These are phyloP conservation scores for Zhuqinia jingwanae DNA, from an alignment of 2,888 invertebrate genomes.

Conservation along the genomic window DNA sequence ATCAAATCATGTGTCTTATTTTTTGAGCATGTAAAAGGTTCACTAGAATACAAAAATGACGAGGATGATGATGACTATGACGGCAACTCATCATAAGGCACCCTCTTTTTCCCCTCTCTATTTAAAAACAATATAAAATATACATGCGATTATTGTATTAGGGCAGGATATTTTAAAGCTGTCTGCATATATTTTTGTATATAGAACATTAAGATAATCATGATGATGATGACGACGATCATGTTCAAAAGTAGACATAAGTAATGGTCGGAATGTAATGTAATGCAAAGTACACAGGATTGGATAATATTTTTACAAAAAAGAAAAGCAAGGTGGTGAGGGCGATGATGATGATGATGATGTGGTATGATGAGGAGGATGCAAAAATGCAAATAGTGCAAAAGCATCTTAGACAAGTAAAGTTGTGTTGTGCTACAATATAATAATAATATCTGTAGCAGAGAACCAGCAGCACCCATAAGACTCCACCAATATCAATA, in stretches of 20 bases:
- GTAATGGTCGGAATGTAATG: constrained; percentile 16
- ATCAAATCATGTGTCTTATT: constrained; percentile 22
- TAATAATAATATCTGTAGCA: too few relatives aligned
- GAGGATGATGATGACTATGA: constrained; percentile 38
- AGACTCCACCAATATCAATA: constrained; percentile 22
- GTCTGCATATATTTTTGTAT: neutral
- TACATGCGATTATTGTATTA: constrained; percentile 18
- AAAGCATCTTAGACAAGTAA: neutral
- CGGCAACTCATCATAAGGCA: neutral
- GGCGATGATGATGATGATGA: neutral
- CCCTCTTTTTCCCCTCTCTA: too few relatives aligned
- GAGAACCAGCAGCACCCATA: too few relatives aligned
- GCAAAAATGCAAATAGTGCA: constrained; percentile 41
- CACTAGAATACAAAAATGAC: neutral
- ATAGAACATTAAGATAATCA: constrained; percentile 33
- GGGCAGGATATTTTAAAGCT: neutral
- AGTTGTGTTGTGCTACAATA: neutral
- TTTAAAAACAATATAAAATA: neutral
- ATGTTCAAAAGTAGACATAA: constrained; percentile 13
- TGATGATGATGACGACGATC: neutral
- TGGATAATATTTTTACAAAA: constrained; percentile 4
- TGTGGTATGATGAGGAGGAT: constrained; percentile 26
- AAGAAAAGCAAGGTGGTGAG: neutral
- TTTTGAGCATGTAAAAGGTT: constrained; percentile 14
- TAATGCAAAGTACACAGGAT: constrained; percentile 25